Conservation (phyloP, 2,888 invertebrate species). For the Dynastes grantii region DNA sequence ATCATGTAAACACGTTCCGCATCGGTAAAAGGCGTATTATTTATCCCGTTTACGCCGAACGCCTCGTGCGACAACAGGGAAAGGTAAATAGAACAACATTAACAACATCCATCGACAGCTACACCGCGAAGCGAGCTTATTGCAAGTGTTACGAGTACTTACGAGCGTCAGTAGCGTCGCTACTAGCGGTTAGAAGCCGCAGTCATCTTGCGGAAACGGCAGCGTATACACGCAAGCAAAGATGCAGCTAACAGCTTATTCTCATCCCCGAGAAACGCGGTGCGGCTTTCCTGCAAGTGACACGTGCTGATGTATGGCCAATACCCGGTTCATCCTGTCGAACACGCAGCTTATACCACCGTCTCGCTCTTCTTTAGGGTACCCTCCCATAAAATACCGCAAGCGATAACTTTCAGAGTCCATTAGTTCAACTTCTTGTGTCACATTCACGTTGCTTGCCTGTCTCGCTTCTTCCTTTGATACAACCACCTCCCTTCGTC, state of each 20-base stretch:
- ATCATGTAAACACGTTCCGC: background rate
- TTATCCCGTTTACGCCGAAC: background rate
- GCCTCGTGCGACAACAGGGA: background rate
- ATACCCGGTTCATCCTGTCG: constrained; percentile 54
- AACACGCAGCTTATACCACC: constrained; percentile 35
- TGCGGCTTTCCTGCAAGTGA: constrained; percentile 50
- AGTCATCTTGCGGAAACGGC: constrained; percentile 17
- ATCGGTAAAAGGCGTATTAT: constrained; percentile 1
- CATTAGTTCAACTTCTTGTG: constrained; percentile 57
- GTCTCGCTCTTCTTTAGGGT: background rate
- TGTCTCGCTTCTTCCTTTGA: constrained; percentile 52
- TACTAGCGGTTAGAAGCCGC: background rate
- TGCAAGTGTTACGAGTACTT: background rate
- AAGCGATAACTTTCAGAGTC: constrained; percentile 60
- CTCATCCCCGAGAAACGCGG: background rate
- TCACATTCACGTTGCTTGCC: constrained; percentile 61
- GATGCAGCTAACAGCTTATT: constrained; percentile 23
- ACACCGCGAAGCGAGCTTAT: background rate
- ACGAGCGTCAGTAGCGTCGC: background rate
- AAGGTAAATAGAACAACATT: constrained; percentile 25
- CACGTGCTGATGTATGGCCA: constrained; percentile 55
- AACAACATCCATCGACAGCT: background rate
- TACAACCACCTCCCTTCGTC: constrained; percentile 47
- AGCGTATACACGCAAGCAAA: background rate
- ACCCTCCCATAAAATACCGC: constrained; percentile 59